These are phyloP conservation scores for Tridacna crocea DNA, from an alignment of 2,888 invertebrate species.

Conservation along the genomic window DNA sequence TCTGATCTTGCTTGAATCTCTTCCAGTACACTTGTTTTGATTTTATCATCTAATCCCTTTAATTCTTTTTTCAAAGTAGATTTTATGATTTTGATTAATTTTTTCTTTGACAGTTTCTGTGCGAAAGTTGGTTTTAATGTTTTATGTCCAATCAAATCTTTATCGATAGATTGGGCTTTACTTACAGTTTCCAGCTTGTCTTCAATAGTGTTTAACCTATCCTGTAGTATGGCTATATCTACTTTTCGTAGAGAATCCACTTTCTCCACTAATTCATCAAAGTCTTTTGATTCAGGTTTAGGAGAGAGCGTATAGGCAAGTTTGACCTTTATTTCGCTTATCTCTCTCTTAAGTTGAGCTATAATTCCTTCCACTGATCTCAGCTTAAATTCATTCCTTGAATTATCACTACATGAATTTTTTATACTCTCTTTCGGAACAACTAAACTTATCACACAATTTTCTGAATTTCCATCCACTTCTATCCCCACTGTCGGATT, in stretches of 20 bases:
- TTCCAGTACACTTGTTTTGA: background rate
- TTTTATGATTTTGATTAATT: constrained; percentile 16
- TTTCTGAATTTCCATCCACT: constrained; percentile 52
- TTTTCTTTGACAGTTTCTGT: background rate
- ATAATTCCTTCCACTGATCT: constrained; percentile 59
- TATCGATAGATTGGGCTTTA: background rate
- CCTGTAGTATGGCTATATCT: background rate
- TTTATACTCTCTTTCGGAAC: constrained; percentile 76
- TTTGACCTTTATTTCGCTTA: constrained; percentile 51
- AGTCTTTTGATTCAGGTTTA: background rate
- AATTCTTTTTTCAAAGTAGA: background rate
- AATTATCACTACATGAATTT: constrained; percentile 68
- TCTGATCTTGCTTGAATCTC: background rate
- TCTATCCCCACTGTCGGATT: constrained; percentile 7
- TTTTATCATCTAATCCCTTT: constrained; percentile 4
- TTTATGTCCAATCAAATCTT: background rate
- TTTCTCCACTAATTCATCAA: background rate
- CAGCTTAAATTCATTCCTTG: constrained; percentile 52
- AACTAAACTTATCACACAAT: constrained; percentile 72
- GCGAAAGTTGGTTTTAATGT: background rate
- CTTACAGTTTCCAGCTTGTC: background rate
- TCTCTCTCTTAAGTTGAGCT: constrained; percentile 28
- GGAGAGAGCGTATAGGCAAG: constrained; percentile 27
- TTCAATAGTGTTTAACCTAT: constrained; percentile 15
- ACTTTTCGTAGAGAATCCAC: constrained; percentile 6